Evolutionary conservation across 2,797 vertebrate species (phyloP), one percentile per base, ranked within the genome.

Genomic region (Valencia hispanica): DNA sequence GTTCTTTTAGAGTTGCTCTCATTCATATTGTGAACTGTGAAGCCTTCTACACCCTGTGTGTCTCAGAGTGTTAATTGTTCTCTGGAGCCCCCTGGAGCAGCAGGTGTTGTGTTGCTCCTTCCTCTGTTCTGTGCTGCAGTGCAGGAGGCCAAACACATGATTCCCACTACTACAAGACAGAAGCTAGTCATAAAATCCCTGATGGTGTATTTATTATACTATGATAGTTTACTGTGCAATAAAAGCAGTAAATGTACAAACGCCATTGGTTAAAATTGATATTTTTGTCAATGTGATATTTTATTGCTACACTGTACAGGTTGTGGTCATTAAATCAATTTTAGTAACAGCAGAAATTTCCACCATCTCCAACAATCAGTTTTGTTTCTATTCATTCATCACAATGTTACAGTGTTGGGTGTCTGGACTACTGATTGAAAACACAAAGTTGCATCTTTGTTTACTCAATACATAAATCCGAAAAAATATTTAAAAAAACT

Each of bases 11-110:
- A 53, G 55, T 51, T 25, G 34, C 8, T 7, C 32, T 65, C 3
- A 65, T 39, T 36, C 39, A 22, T 39, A 22, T 22, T 65, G 61
- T 39, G 63, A 41, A 66, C 12, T 66, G 11, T 15, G 14, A 66
- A 43, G 11, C 25, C 18, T 36, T 17, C 22, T 65, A 12, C 4
- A 68, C 27, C 3, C 6, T 71, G 17, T 45, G 20, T 61, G 27
- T 45, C 22, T 61, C 18, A 32, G 43, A 48, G 43, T 1, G 1
- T 53, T 30, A 5, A 10, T 39, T 30, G 71, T 30, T 18, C 45
- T 68, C 25, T 53, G 18, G 61, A 50, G 73, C 61, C 45, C 59
- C 61, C 45, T 65, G 45, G 27, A 73, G 57, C 41, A n/a, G 15
- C 32, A 20, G 32, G 45, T 25, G n/a, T 32, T 3, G 9, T 32